Evolutionary conservation across 2,797 vertebrate species (phyloP).

Genomic region (Acanthopagrus latus): DNA sequence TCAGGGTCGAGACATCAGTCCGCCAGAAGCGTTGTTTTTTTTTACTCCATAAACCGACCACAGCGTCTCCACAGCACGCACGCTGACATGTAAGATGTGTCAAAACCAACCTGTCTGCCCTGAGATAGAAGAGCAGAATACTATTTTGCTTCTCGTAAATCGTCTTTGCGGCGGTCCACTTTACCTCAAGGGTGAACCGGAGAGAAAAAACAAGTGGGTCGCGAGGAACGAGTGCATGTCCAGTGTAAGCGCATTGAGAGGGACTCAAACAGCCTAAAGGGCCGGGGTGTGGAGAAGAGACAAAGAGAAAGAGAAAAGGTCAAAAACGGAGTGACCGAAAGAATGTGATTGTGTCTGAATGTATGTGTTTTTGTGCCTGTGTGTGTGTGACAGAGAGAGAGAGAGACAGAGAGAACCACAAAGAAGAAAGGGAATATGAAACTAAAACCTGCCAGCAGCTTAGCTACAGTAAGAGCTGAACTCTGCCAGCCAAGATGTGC

Average conservation of each 20-base stretch:
- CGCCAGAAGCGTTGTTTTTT: background rate
- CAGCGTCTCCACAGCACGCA: background rate
- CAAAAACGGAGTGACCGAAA: conserved; percentile 41
- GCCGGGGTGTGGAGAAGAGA: conserved; percentile 25
- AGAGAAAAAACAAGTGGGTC: conserved; percentile 27
- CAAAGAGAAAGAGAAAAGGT: conserved; percentile 42
- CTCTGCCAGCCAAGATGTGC: conserved; percentile 18
- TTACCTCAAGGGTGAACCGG: conserved; percentile 21
- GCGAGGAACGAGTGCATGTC: conserved; percentile 28
- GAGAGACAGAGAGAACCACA: conserved; percentile 12
- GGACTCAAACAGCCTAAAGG: conserved; percentile 38
- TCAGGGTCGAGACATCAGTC: background rate
- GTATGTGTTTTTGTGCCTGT: background rate
- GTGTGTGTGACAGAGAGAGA: conserved; percentile 1
- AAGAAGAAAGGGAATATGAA: conserved; percentile 50
- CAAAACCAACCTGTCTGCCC: conserved; percentile 9
- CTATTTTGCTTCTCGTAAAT: conserved; percentile 13
- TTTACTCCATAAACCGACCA: conserved; percentile 15
- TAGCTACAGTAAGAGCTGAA: conserved; percentile 20
- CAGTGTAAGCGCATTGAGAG: conserved; percentile 28
- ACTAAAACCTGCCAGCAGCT: conserved; percentile 43
- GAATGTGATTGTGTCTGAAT: background rate
- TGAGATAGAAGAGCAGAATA: conserved; percentile 27
- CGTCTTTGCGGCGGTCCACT: conserved; percentile 11
- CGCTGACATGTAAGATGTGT: background rate